Evolutionary conservation across 2,113 vertebrate genomes (phyloP).

Genomic region (Xenopus tropicalis): UCB_Xtro_10.0 CM004447.2:3804501-3805000

Average conservation of each 20-base stretch:
- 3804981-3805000: too few relatives aligned
- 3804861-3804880: too few relatives aligned
- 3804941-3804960: too few relatives aligned
- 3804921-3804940: too few relatives aligned
- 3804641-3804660: background rate
- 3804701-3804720: background rate
- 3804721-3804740: background rate
- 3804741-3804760: background rate
- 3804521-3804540: too few relatives aligned
- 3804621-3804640: background rate
- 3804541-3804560: background rate
- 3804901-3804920: too few relatives aligned
- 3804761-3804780: background rate
- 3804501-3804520: too few relatives aligned
- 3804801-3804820: background rate
- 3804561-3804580: background rate
- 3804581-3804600: background rate
- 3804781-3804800: background rate
- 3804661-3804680: constrained; percentile 12
- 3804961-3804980: too few relatives aligned
- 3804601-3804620: constrained; percentile 3
- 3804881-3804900: too few relatives aligned
- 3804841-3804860: background rate
- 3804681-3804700: constrained; percentile 4
- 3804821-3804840: background rate